Evolutionary conservation across 2,113 vertebrate genomes (phyloP), one percentile per base, ranked within the genome.

Genomic region (Bubo bubo): DNA sequence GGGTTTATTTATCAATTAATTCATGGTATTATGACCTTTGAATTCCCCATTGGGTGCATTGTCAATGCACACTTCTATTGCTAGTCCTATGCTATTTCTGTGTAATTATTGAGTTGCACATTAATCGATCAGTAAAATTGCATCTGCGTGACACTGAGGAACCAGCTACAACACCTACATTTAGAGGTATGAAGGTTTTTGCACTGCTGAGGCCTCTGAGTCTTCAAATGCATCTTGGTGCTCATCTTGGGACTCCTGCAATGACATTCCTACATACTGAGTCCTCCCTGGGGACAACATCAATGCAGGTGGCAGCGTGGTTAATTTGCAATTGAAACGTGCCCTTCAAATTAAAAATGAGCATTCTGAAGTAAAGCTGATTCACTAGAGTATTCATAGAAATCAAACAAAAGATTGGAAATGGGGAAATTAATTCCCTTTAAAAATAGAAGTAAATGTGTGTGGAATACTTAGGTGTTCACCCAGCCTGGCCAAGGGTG

Each of bases 1-100:
- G 28, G 73, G 58, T 50, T 91, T 93, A 87, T 85, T 93, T 89
- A 91, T 71, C 84, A 95, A 91, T 87, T 95, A 92, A 79, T 79
- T 17, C 16, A 5, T 8, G 34, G 35, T 45, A 56, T 37, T 59
- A n/a, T 24, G 56, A 41, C 43, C 83, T 75, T 37, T 75, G 45
- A 79, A 28, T 81, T 85, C 22, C 30, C 22, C 12, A 8, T 5
- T 50, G 32, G 66, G 12, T 39, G 9, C 4, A 14, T 75, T 64
- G 28, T 67, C 18, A 8, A 35, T 0, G 0, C 24, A 53, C 1
- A 0, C 4, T 56, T 67, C 58, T n/a, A 6, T 14, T 81, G 68
- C 64, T 64, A 43, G 7, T 50, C 55, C 60, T 76, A 8, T 45
- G 34, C 3, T 63, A 19, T 75, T 84, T 64, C 64, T 84, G 24